Base-by-base conservation (phyloP, 2,113 vertebrate species). In the Poecilia latipinna region DNA sequence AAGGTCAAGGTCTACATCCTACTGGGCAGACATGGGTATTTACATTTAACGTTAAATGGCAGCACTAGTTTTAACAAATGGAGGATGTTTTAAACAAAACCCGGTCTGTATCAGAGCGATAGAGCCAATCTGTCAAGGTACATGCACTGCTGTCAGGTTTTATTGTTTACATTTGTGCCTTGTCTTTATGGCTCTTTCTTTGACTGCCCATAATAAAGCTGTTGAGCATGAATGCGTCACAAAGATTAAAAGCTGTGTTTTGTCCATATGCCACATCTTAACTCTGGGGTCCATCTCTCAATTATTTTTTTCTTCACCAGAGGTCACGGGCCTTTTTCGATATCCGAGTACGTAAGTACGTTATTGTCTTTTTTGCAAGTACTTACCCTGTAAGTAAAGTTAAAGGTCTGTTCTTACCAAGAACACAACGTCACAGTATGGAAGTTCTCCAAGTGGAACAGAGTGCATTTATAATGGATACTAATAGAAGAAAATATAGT, bases 161-260 rank as follows among this genome's bases (percentile, higher is more conserved):
- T 71, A 87, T 71, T 64, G 82, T 60, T 64, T 28, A 70, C 39
- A 33, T 74, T 63, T 51, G 74, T 73, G 37, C 32, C 35, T 65
- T 24, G 61, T 75, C 42, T 88, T 86, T 86, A 74, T 70, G 39
- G 61, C 57, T 67, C 24, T 28, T 29, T 48, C 61, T 69, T 68
- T 70, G 62, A 63, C 66, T 73, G 65, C 79, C 70, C 70, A 74
- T 31, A 10, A 60, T 35, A 11, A 61, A n/a, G 35, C 17, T 31
- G 10, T 61, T 35, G 13, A 67, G 57, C 75, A 42, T 61, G 76
- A 68, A 74, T 82, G 81, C 12, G 33, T 12, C 24, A 32, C 31
- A 64, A 72, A 90, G 75, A 90, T 89, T 82, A 88, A 70, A 67
- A 57, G 15, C 29, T 22, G 62, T n/a, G 54, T 69, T 70, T 76